A percentile compares a stretch with the other conserved stretches of the same genome.
Conservation (phyloP, 1,140 invertebrate species). For the Drosophila lowei region DNA sequence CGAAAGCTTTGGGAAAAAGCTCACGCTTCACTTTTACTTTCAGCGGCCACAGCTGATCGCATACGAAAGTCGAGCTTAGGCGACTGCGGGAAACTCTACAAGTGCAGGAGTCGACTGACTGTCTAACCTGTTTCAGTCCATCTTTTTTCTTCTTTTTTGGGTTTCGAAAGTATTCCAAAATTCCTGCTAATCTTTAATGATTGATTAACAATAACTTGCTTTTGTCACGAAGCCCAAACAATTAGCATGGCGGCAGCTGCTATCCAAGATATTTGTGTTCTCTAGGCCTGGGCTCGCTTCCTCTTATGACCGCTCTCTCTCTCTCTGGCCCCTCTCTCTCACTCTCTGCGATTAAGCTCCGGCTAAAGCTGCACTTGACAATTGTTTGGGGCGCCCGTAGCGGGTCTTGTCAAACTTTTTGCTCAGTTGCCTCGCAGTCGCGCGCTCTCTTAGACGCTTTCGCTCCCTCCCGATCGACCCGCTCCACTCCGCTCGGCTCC, state of each 20-base stretch:
- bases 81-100: not conserved
- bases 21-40: constrained; percentile 66
- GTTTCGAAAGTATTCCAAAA: constrained; percentile 8
- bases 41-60: constrained; percentile 21
- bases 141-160: not conserved
- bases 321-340: not conserved
- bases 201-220: constrained; percentile 13
- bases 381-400: constrained; percentile 34
- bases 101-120: not conserved
- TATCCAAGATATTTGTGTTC: constrained; percentile 1
- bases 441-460: constrained; percentile 48
- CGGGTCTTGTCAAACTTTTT: constrained; percentile 35
- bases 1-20: constrained; percentile 33
- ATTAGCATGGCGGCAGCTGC: constrained; percentile 15
- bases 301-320: not conserved
- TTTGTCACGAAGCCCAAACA: constrained; percentile 5
- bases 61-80: not conserved
- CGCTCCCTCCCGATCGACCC: constrained; percentile 36
- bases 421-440: constrained; percentile 64
- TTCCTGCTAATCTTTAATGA: constrained; percentile 6
- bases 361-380: constrained; percentile 67
- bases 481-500: not conserved
- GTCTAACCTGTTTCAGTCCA: not conserved
- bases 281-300: not conserved
- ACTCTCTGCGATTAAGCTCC: constrained; percentile 31